Base-by-base conservation (phyloP, 2,113 vertebrate species). In the Dromaius novaehollandiae region DNA sequence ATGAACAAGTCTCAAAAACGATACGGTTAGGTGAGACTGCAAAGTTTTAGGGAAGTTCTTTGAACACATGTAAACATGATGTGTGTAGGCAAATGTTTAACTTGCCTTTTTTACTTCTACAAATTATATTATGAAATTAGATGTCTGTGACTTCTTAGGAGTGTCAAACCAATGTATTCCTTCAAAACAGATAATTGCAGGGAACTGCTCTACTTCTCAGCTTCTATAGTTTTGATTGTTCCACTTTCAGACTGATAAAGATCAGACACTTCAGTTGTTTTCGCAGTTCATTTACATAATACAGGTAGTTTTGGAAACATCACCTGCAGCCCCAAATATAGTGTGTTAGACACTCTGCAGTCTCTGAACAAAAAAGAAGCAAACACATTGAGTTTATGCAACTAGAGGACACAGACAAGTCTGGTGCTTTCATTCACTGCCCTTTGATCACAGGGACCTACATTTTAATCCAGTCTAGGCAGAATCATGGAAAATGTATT, bases 61-160 rank as follows among this genome's bases (percentile, higher is more conserved):
- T 98, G 98, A 98, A 98, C 94, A 96, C 96, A 96, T 97, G 97
- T 97, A 98, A 98, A 98, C 97, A 97, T 97, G 97, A 97, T 97
- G 92, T 96, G 94, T 97, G 96, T 98, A 97, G 97, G 97, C 97
- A 98, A 98, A 98, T 98, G 96, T 98, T 98, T 98, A 98, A 98
- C 96, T 98, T 97, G 95, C 96, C 94, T 98, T 98, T 98, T 98
- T 98, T 97, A 98, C 96, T 98, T 98, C 97, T 97, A 96, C 96
- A 98, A 98, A 98, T 98, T 98, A 97, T 98, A 97, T 98, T 98
- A 98, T 97, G 96, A 98, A 98, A 98, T 98, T 98, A 98, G 97
- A 98, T 44, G 77, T 97, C 96, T 98, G 96, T 97, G 97, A 98
- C 97, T 98, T 98, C 98, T 98, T 98, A 98, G 95, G 97, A 97